phyloP scores from a whole-genome alignment of 2,888 invertebrate species.

The Synergus umbraculus region DNA sequence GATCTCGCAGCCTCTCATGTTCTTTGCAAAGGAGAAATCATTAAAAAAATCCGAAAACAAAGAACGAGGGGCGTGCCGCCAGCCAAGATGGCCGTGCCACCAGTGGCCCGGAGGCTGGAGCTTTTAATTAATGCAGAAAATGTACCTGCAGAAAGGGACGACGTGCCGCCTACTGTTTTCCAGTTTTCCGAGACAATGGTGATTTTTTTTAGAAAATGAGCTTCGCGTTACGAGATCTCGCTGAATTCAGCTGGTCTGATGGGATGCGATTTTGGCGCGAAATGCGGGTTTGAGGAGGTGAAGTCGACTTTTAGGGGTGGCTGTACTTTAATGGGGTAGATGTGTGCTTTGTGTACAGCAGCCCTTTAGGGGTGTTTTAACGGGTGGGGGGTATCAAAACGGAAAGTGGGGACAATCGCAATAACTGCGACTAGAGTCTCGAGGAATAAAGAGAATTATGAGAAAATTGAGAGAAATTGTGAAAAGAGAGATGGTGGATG shows the following conservation, averaged over 20 bases:
- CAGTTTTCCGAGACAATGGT: conserved; percentile 32
- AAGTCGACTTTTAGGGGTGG: conserved; percentile 52
- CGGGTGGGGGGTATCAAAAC: conserved; percentile 66
- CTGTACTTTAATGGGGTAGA: conserved; percentile 70
- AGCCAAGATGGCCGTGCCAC: conserved; percentile 75
- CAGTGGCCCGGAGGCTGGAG: conserved; percentile 71
- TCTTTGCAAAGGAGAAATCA: conserved; percentile 69
- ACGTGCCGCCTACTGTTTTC: conserved; percentile 45
- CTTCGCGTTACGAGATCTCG: neutral
- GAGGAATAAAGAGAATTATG: conserved; percentile 43
- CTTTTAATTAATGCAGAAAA: conserved; percentile 75
- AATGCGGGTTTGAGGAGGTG: conserved; percentile 8
- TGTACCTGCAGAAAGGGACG: conserved; percentile 50
- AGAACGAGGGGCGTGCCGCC: conserved; percentile 74
- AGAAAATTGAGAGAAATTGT: conserved; percentile 39
- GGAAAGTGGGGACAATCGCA: conserved; percentile 65
- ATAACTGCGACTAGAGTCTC: conserved; percentile 62
- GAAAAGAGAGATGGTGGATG: conserved; percentile 15
- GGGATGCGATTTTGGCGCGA: conserved; percentile 39
- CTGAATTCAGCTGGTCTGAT: conserved; percentile 38
- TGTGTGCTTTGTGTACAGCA: conserved; percentile 67
- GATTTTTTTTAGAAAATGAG: conserved; percentile 24
- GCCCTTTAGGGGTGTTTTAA: conserved; percentile 63
- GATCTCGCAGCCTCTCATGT: conserved; percentile 45
- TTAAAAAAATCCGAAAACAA: conserved; percentile 75